Evolutionary conservation across 2,797 vertebrate genomes (phyloP).

Genomic region (Amniataba percoides): DNA sequence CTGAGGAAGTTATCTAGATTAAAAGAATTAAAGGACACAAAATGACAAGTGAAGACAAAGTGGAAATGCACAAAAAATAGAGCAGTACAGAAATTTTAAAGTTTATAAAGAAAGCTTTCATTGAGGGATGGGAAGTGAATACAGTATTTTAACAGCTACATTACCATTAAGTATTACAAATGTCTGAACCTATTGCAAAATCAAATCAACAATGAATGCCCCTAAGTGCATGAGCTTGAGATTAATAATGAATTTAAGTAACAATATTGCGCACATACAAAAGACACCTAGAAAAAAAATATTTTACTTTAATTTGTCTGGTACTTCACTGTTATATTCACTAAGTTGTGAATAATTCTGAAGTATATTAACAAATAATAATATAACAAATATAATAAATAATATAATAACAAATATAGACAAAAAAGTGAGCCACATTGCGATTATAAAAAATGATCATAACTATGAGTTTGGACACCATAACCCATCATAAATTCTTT

Average conservation of each 20-base stretch:
- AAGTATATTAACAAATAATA: not conserved
- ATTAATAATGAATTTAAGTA: not conserved
- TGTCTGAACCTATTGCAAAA: not conserved
- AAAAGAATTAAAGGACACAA: conserved; percentile 48
- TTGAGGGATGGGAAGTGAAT: not conserved
- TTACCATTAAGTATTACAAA: not conserved
- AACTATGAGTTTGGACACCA: not conserved
- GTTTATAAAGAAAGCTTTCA: not conserved
- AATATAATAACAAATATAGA: not conserved
- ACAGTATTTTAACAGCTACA: not conserved
- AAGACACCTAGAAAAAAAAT: not conserved
- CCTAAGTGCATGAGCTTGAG: not conserved
- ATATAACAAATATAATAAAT: not conserved
- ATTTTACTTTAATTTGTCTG: not conserved
- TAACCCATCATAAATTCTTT: not conserved
- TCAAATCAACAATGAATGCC: not conserved
- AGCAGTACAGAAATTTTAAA: not conserved
- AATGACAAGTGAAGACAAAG: not conserved
- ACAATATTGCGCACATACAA: not conserved
- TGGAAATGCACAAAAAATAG: not conserved
- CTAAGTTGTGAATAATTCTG: too few species aligned
- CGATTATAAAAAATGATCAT: not conserved
- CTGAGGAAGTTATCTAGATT: conserved; percentile 58
- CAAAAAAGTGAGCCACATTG: not conserved
- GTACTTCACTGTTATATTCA: too few species aligned